phyloP scores from a whole-genome alignment of 2,888 invertebrate genomes.

The Mesorhabditis spiculigera region DNA sequence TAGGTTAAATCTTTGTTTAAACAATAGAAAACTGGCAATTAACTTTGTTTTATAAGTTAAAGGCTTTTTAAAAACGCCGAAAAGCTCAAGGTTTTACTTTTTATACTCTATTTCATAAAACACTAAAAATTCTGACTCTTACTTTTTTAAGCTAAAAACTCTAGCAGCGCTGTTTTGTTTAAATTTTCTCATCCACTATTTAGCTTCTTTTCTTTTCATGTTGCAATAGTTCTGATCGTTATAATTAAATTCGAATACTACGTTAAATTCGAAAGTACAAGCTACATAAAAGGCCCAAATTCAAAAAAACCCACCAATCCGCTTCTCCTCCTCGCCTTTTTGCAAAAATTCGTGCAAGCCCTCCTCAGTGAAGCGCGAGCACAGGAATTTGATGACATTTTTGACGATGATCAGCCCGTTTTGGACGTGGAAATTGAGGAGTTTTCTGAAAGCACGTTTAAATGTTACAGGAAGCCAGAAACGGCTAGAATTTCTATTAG shows the following conservation, averaged over 20 bases:
- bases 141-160: too few species aligned
- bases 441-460: slow-evolving; percentile 63
- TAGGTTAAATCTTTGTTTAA: too few species aligned
- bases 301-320: slow-evolving; percentile 6
- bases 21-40: too few species aligned
- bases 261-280: not conserved
- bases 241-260: not conserved
- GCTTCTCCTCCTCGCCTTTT: slow-evolving; percentile 17
- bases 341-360: slow-evolving; percentile 66
- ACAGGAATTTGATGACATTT: slow-evolving; percentile 76
- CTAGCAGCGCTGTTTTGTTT: slow-evolving; percentile 6
- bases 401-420: slow-evolving; percentile 87
- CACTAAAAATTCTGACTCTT: too few species aligned
- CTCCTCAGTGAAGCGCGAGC: slow-evolving; percentile 84
- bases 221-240: too few species aligned
- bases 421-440: slow-evolving; percentile 87
- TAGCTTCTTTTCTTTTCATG: not conserved
- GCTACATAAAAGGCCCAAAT: not conserved
- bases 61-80: too few species aligned
- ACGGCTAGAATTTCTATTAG: too few species aligned
- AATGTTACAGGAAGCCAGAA: too few species aligned
- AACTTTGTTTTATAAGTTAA: too few species aligned
- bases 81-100: too few species aligned
- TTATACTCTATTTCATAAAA: too few species aligned
- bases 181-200: slow-evolving; percentile 8